Evolutionary conservation across 2,888 invertebrate species (phyloP), one percentile per base, ranked within the genome.

Genomic region (Xiphydria camelus): DNA sequence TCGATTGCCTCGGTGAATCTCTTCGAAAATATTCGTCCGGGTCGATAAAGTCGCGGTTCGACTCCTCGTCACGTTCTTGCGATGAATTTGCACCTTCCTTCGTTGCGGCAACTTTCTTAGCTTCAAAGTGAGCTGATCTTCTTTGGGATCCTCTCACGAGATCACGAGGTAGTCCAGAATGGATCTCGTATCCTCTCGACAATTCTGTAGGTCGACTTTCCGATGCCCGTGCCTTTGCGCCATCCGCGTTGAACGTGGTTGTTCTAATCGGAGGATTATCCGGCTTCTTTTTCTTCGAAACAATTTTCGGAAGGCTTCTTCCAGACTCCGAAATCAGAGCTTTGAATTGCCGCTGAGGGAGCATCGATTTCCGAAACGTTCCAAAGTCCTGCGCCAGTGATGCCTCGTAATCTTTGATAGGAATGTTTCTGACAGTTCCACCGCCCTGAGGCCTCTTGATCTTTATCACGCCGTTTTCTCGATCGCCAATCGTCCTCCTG

Each of bases 331-430:
- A 61, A 7, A 58, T 50, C 4, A 60, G 45, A 1, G 62, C 57
- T 21, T 63, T 61, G 20, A 64, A 63, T 41, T 64, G 66, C 4
- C 45, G 38, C 7, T 65, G 60, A 1, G 59, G 52, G 9, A 37
- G 15, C 21, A 44, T 23, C 14, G 53, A 47, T 41, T 55, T 59
- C 19, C 56, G 51, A 1, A 72, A 45, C 1, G 65, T 70, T 3
- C 61, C 68, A 12, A 70, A 47, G 19, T 67, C 64, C 22, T 66
- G 58, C 1, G 53, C 65, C 31, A 70, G 50, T 1, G 70, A 70
- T 1, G 66, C 57, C 15, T 58, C 55, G 33, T 66, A 68, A 45
- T 72, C 58, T 41, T 63, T 69, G 5, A 69, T 65, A 2, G 70
- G 68, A 31, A 70, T 70, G 23, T 61, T 69, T 42, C 62, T 55